phyloP scores from a whole-genome alignment of 2,797 vertebrate species.

The Xiphophorus birchmanni region DNA sequence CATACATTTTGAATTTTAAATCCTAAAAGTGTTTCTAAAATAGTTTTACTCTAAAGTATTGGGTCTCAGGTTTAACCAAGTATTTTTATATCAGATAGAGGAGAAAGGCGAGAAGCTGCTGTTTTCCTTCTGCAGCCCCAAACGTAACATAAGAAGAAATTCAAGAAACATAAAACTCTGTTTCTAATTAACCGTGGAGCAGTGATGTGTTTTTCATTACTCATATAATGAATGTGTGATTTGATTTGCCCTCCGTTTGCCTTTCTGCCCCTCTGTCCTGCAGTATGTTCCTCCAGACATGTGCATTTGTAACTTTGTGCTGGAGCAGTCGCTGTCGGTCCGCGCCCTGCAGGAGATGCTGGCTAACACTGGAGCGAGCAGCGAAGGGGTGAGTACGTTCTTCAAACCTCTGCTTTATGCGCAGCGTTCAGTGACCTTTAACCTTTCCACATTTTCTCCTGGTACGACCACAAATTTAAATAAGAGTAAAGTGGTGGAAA shows the following conservation, averaged over 20 bases:
- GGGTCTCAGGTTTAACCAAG: background rate
- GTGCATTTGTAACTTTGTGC: slow-evolving; percentile 94
- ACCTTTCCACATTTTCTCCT: background rate
- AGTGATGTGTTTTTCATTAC: slow-evolving; percentile 9
- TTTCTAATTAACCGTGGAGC: slow-evolving; percentile 13
- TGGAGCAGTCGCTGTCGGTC: slow-evolving; percentile 97
- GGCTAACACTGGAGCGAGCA: slow-evolving; percentile 87
- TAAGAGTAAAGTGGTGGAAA: background rate
- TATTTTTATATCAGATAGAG: slow-evolving; percentile 5
- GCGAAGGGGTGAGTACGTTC: slow-evolving; percentile 90
- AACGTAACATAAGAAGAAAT: slow-evolving; percentile 17
- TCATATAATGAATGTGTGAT: slow-evolving; percentile 14
- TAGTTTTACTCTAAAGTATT: background rate
- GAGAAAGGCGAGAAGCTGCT: background rate
- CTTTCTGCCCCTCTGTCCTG: slow-evolving; percentile 14
- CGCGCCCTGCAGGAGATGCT: slow-evolving; percentile 98
- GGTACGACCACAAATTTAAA: background rate
- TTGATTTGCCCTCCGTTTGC: background rate
- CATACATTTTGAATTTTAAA: background rate
- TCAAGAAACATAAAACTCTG: slow-evolving; percentile 9
- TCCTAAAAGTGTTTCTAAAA: slow-evolving; percentile 12
- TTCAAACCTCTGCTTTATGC: background rate
- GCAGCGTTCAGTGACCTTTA: background rate
- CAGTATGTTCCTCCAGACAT: slow-evolving; percentile 98
- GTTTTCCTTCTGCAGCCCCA: background rate